Base-by-base conservation (phyloP, 2,113 vertebrate genomes). In the Amphiprion percula region DNA sequence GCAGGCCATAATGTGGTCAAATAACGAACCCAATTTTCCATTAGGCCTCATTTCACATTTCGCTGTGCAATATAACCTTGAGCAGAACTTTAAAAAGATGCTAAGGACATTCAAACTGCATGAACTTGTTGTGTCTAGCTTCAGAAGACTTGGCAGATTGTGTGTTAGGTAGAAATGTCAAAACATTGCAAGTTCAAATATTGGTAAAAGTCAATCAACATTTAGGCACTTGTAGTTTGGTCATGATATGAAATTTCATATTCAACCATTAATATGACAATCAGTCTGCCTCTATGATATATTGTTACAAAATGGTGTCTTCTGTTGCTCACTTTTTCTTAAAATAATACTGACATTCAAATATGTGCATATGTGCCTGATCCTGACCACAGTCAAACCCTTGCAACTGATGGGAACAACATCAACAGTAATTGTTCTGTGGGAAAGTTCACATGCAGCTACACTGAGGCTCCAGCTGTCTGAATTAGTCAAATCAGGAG, bases 41-140 rank as follows among this genome's bases (percentile, higher is more conserved):
- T 44, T 11, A 12, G 68, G 28, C 47, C 58, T 64, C 50, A 67
- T 79, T 80, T 83, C 30, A 69, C 58, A 73, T 74, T 49, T 82
- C 44, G 47, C 69, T 77, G 5, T 41, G 41, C 63, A 67, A 30
- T 37, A 70, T n/a, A 4, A 12, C 41, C 41, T 44, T 15, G 12
- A 15, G 11, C 41, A 15, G 3, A 12, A 44, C 41, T 44, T 15
- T 44, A 44, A 44, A 44, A 44, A 4, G 41, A 44, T 44, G 41
- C 41, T 3, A 1, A 37, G 33, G 33, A 10, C 7, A 12, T 12
- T 44, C 41, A 44, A 44, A 44, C 41, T 12, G 2, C 1, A 44
- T 44, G 12, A 44, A 44, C 41, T 12, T 41, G 4, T 41, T 41
- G 39, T 41, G 14, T 15, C 14, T 15, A 14, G 3, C 15, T 44